Conservation (phyloP, 2,797 vertebrate species). For the Gymnopithys bicolor region DNA sequence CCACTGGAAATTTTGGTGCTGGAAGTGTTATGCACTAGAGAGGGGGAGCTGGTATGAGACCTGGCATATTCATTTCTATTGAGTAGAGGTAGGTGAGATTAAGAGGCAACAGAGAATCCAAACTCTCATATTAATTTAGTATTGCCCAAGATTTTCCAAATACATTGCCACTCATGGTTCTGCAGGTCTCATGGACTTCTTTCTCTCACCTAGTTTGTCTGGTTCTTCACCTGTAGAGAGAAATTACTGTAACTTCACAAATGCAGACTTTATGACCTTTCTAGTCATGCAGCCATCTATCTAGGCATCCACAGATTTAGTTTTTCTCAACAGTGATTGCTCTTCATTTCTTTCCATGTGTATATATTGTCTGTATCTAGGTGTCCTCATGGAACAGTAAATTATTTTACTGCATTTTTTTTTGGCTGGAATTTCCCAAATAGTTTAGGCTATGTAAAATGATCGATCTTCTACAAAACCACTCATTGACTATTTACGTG, state of each 20-base stretch:
- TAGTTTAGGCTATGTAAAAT: slow-evolving; percentile 19
- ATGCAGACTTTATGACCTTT: neutral
- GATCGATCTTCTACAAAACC: slow-evolving; percentile 1
- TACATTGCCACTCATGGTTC: neutral
- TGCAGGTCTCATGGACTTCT: neutral
- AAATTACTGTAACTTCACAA: slow-evolving; percentile 3
- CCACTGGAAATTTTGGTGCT: neutral
- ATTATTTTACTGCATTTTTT: neutral
- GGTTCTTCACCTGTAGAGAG: neutral
- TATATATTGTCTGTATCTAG: neutral
- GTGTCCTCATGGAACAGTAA: neutral
- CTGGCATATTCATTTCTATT: neutral
- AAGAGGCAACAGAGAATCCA: slow-evolving; percentile 2
- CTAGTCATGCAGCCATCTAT: neutral
- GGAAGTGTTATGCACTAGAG: neutral
- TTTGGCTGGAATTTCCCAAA: slow-evolving; percentile 2
- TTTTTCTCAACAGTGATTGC: neutral
- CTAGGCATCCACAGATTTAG: neutral
- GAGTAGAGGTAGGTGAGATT: neutral
- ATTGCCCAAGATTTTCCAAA: neutral
- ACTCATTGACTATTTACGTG: neutral
- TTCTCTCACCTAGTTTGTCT: neutral
- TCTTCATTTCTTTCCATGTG: neutral
- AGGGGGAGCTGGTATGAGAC: neutral
- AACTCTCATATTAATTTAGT: neutral